Evolutionary conservation across 2,113 vertebrate species (phyloP).

Genomic region (Antechinus flavipes): DNA sequence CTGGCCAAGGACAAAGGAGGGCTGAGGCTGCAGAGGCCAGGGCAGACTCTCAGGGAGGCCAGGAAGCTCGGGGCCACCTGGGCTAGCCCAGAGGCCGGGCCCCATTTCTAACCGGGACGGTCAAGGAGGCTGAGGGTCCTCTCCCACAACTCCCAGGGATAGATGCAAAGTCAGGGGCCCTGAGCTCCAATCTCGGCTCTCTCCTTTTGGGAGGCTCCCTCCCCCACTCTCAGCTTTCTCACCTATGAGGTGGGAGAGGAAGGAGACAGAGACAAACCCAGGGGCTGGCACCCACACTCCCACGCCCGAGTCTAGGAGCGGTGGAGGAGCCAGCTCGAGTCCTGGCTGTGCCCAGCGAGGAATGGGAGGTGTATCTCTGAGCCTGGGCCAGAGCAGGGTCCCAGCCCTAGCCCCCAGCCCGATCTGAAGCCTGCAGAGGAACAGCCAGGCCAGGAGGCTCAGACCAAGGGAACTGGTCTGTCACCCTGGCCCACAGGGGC

Average conservation of each 20-base stretch:
- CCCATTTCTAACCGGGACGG: not conserved
- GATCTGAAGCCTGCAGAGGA: not conserved
- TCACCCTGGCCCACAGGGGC: no score
- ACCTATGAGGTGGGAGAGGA: not conserved
- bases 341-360: not conserved
- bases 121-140: not conserved
- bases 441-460: no score
- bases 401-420: not conserved
- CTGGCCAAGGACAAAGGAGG: no score
- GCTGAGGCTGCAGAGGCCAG: no score
- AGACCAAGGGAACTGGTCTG: not conserved
- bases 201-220: not conserved
- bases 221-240: not conserved
- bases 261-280: not conserved
- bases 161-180: not conserved
- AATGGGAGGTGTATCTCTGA: not conserved
- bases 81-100: not conserved
- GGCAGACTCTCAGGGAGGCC: no score
- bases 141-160: not conserved
- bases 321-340: no score
- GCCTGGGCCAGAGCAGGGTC: no score
- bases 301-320: not conserved
- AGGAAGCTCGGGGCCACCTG: not conserved
- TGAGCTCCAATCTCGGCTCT: not conserved
- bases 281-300: not conserved